Conservation (phyloP, 2,888 invertebrate genomes). For the Reticulitermes lucifugus region DNA sequence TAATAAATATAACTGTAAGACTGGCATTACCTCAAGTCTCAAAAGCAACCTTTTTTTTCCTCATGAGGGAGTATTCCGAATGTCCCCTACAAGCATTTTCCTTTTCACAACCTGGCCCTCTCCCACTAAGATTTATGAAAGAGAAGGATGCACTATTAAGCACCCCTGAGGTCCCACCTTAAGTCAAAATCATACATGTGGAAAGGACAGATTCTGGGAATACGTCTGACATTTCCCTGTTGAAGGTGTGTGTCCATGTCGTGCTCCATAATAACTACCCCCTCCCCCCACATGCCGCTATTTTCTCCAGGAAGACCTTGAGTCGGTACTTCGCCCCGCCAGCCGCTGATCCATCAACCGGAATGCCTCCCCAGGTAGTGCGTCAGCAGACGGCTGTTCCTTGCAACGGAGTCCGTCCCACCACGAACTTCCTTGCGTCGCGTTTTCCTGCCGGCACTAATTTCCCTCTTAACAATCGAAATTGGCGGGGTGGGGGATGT, state of each 20-base stretch:
- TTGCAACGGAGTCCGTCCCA: neutral
- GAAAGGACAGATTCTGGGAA: neutral
- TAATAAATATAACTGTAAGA: no score
- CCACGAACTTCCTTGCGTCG: neutral
- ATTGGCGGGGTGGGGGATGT: neutral
- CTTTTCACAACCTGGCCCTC: no score
- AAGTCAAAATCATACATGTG: neutral
- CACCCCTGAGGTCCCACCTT: no score
- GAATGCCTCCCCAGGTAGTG: conserved; percentile 44
- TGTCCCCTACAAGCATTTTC: no score
- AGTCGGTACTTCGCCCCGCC: conserved; percentile 48
- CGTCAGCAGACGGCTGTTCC: conserved; percentile 41
- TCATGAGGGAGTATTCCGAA: no score
- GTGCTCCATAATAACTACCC: conserved; percentile 24
- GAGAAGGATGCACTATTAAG: no score
- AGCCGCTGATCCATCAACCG: conserved; percentile 36
- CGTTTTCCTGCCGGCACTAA: conserved; percentile 9
- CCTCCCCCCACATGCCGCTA: conserved; percentile 15
- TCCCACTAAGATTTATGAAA: no score
- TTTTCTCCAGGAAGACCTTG: conserved; percentile 45
- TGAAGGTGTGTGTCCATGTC: conserved; percentile 3
- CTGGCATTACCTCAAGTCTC: no score
- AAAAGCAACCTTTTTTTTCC: no score
- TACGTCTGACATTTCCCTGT: conserved; percentile 37
- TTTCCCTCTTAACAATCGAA: neutral